Evolutionary conservation across 2,888 invertebrate genomes (phyloP).

Genomic region (Barypeithes pellucidus): DNA sequence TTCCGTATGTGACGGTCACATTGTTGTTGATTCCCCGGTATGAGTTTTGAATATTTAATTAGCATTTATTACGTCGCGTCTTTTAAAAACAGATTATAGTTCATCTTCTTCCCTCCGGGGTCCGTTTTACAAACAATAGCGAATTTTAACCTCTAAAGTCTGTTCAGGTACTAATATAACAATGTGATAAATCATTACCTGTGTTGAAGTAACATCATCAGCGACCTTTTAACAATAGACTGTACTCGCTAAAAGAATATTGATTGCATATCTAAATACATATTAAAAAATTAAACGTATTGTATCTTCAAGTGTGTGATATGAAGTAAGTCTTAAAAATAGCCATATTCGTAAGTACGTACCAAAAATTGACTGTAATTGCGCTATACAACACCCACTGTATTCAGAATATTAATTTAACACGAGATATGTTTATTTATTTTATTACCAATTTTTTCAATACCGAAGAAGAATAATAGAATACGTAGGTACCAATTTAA

Average conservation of each 20-base stretch:
- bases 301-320: constrained; percentile 8
- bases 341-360: constrained; percentile 52
- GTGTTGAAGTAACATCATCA: constrained; percentile 35
- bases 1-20: no score
- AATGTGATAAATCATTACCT: constrained; percentile 33
- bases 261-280: constrained; percentile 33
- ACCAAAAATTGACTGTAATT: constrained; percentile 47
- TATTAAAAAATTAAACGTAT: constrained; percentile 24
- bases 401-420: constrained; percentile 49
- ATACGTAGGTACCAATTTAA: constrained; percentile 51
- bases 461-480: constrained; percentile 45
- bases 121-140: not conserved
- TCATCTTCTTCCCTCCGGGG: not conserved
- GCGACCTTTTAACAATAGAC: constrained; percentile 36
- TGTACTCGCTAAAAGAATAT: constrained; percentile 38
- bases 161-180: not conserved
- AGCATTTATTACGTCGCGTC: no score
- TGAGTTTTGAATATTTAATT: no score
- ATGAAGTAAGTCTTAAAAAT: constrained; percentile 54
- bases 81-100: no score
- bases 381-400: constrained; percentile 47
- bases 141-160: not conserved
- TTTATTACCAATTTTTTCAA: constrained; percentile 51
- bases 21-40: no score
- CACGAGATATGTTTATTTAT: constrained; percentile 50